Percentiles rank a stretch among this genome's conserved stretches.
phyloP scores from a whole-genome alignment of 2,888 invertebrate species.

The Caenorhabditis virilis region DNA sequence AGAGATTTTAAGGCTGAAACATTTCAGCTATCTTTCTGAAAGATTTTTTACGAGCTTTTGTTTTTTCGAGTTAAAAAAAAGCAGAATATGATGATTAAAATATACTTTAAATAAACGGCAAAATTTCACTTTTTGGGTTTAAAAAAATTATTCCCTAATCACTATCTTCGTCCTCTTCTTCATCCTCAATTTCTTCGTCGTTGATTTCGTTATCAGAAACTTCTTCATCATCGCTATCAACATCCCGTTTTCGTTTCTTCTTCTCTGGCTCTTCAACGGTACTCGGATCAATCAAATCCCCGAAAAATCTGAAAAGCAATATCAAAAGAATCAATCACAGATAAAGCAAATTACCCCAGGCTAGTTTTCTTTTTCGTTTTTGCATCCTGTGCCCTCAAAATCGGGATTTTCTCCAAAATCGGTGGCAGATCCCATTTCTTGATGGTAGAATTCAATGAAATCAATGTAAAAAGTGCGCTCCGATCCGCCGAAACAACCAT shows the following conservation, averaged over 20 bases:
- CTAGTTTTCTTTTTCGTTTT: constrained; percentile 39
- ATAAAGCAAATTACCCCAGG: constrained; percentile 20
- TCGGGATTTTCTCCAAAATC: constrained; percentile 45
- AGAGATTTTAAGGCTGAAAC: too few species aligned
- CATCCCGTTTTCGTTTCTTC: constrained; percentile 7
- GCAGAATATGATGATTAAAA: too few species aligned
- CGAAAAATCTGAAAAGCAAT: constrained; percentile 38
- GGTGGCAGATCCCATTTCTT: constrained; percentile 44
- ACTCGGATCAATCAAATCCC: constrained; percentile 17
- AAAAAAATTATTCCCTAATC: constrained; percentile 4
- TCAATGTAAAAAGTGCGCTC: constrained; percentile 22
- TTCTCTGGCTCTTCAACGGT: not conserved
- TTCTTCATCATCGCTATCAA: constrained; percentile 21
- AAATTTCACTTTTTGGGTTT: too few species aligned
- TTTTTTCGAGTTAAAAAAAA: too few species aligned
- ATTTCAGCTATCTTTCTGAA: too few species aligned
- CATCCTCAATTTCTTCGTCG: constrained; percentile 10
- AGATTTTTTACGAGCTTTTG: too few species aligned
- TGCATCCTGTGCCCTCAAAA: constrained; percentile 49
- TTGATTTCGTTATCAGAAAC: constrained; percentile 13
- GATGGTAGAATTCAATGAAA: constrained; percentile 30
- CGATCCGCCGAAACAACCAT: constrained; percentile 30
- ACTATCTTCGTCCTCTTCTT: constrained; percentile 12
- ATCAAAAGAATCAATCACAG: not conserved
- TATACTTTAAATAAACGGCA: too few species aligned